Base-by-base conservation (phyloP, 2,888 invertebrate genomes). In the Galeopsomyia nigrocyanea region DNA sequence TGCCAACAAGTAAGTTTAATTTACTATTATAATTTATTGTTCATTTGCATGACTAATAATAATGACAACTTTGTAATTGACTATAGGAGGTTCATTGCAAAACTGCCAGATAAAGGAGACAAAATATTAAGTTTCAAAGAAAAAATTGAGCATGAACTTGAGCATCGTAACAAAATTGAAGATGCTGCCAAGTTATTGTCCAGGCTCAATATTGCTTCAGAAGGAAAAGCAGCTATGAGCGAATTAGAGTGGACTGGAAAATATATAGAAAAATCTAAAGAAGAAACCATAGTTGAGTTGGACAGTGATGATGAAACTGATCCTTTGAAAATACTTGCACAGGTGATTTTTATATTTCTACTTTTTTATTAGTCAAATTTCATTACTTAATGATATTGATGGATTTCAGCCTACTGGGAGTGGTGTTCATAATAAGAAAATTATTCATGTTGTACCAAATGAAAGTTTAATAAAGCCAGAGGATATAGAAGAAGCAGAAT, bases 291-390 rank as follows among this genome's bases (percentile, higher is more conserved):
- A 57, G 79, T 89, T 19, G 89, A 89, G 80, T 87, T 90, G 1
- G 90, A 90, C 80, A 90, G 90, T 75, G 90, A 90, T 61, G 90
- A 90, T 80, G 88, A 89, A 14, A 88, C 88, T 78, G 89, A 91
- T 84, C 89, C 90, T 0, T 78, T 91, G 70, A 89, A 89, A 77
- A 90, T 91, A 78, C 82, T 91, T 22, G 90, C 90, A 60, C 90
- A 91, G 82, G 87, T 87, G 47, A 55, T 61, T 31, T 49, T 49
- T 21, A 22, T 61, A 13, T 7, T 10, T 39, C 7, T n/a, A 55
- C 49, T 17, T 55, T 14, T 55, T 26, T 26, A 31, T 58, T 19
- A n/a, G 17, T 19, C n/a, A n/a, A 17, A 26, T 63, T 62, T 49
- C 39, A 39, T 39, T 39, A 39, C 31, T 56, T 57, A 58, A 62